Evolutionary conservation across 2,888 invertebrate species (phyloP).

Genomic region (Carterocephalus palaemon): DNA sequence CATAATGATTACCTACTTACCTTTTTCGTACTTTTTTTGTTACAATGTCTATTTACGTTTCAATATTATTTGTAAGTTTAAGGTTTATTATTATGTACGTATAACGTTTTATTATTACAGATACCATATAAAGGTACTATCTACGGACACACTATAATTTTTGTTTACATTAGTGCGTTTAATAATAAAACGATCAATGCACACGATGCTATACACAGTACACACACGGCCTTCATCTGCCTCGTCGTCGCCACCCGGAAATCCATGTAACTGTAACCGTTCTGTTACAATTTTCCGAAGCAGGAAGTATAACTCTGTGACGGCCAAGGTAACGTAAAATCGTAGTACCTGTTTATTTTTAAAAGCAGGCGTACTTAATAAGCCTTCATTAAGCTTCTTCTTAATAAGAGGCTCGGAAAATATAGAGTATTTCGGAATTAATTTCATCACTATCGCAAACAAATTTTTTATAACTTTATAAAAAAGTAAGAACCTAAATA

Average conservation of each 20-base stretch:
- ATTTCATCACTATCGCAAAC: no score
- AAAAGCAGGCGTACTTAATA: conserved; percentile 6
- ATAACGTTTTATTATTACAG: conserved; percentile 11
- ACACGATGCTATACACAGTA: conserved; percentile 45
- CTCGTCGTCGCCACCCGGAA: conserved; percentile 73
- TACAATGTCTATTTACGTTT: no score
- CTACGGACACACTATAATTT: conserved; percentile 18
- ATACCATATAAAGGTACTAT: conserved; percentile 16
- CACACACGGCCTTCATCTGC: conserved; percentile 58
- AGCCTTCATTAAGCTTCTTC: no score
- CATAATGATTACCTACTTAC: no score
- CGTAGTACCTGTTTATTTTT: conserved; percentile 33
- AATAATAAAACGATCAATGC: conserved; percentile 38
- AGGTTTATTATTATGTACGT: no score
- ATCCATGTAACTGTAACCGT: conserved; percentile 58
- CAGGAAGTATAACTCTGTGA: conserved; percentile 64
- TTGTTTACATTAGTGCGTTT: conserved; percentile 35
- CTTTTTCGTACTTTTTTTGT: no score
- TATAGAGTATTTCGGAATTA: no score
- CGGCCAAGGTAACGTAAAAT: conserved; percentile 65
- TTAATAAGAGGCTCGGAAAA: no score
- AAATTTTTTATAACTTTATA: no score
- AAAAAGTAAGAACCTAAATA: no score
- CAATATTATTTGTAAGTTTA: no score
- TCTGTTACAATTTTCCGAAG: conserved; percentile 74